These are phyloP conservation scores for Lepisosteus oculatus DNA, from an alignment of 2,113 vertebrate species.

Conservation along the genomic window DNA sequence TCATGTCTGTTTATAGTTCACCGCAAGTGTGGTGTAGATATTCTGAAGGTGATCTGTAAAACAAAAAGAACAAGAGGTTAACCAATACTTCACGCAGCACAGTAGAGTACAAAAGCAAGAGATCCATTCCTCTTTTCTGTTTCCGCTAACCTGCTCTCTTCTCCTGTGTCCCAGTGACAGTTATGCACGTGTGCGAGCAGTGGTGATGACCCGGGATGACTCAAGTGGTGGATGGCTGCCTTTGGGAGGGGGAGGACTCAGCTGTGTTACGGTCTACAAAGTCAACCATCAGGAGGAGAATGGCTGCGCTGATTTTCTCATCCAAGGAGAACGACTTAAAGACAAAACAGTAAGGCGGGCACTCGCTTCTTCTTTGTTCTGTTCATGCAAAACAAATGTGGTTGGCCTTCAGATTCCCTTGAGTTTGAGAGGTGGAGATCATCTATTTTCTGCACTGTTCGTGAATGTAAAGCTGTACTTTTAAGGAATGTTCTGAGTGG, in stretches of 20 bases:
- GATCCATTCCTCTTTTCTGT: too few species aligned
- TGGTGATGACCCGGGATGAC: constrained; percentile 99
- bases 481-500: neutral
- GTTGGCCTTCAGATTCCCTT: too few species aligned
- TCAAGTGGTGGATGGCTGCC: constrained; percentile 98
- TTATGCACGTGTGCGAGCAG: constrained; percentile 98
- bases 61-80: too few species aligned
- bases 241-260: constrained; percentile 91
- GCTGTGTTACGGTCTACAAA: constrained; percentile 95
- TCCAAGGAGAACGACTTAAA: constrained; percentile 96
- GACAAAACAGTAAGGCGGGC: constrained; percentile 87
- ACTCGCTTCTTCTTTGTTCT: too few species aligned
- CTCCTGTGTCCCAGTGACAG: constrained; percentile 78
- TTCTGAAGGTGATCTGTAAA: too few species aligned
- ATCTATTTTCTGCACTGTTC: neutral
- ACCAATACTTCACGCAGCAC: too few species aligned
- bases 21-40: too few species aligned
- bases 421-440: too few species aligned
- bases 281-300: constrained; percentile 85
- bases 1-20: too few species aligned
- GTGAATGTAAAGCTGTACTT: neutral
- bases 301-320: constrained; percentile 85
- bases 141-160: constrained; percentile 3
- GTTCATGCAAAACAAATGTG: too few species aligned
- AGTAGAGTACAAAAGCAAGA: too few species aligned